Conservation (phyloP, 2,113 vertebrate species). For the Raja brachyura region DNA sequence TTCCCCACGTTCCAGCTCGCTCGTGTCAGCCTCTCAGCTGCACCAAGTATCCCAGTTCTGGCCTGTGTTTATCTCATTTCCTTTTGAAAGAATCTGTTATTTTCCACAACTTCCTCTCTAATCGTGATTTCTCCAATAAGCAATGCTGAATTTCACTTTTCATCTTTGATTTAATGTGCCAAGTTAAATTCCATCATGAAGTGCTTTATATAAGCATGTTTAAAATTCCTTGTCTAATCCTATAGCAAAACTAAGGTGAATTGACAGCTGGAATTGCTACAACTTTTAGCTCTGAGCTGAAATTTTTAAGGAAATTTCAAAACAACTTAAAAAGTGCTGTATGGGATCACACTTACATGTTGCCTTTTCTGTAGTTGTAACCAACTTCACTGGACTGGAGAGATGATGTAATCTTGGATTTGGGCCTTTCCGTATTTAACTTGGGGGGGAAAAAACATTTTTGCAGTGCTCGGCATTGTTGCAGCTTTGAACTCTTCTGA, state of each 20-base stretch:
- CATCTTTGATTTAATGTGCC: background rate
- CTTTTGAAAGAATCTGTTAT: background rate
- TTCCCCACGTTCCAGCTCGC: background rate
- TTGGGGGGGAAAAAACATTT: too few relatives aligned
- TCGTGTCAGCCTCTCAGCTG: background rate
- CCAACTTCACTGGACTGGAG: background rate
- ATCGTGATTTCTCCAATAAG: background rate
- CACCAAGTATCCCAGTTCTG: background rate
- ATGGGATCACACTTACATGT: background rate
- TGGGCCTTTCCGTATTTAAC: too few relatives aligned
- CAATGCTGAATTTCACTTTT: background rate
- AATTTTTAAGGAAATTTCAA: background rate
- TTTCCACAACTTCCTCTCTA: background rate
- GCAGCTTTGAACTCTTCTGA: too few relatives aligned
- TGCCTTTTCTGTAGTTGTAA: background rate
- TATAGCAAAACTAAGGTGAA: background rate
- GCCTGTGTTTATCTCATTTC: background rate
- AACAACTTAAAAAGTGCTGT: background rate
- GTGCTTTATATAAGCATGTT: background rate
- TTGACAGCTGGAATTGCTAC: background rate
- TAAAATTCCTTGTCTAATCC: background rate
- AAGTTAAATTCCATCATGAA: background rate
- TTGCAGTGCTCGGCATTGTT: too few relatives aligned
- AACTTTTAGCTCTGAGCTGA: background rate
- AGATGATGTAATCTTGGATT: too few relatives aligned